Evolutionary conservation across 2,888 invertebrate genomes (phyloP).

Genomic region (Zelleria hepariella): DNA sequence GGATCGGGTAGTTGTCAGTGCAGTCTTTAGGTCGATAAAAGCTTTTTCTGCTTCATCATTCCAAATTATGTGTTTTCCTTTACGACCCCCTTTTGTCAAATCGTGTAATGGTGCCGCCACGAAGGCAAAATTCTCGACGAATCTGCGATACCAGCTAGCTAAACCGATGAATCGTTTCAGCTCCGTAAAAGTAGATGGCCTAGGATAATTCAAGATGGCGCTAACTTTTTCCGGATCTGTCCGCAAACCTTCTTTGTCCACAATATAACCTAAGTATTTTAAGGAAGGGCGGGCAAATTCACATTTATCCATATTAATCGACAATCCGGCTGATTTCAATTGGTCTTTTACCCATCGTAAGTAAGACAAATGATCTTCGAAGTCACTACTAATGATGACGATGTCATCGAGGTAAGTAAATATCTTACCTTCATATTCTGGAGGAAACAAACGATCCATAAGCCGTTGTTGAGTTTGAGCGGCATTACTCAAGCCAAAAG

Average conservation of each 20-base stretch:
- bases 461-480: conserved; percentile 12
- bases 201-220: conserved; percentile 17
- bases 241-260: no score
- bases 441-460: conserved; percentile 15
- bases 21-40: conserved; percentile 4
- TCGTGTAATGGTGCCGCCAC: conserved; percentile 16
- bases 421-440: conserved; percentile 16
- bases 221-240: conserved; percentile 21
- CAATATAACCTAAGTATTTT: conserved; percentile 27
- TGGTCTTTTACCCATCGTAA: neutral
- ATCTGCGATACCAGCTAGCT: conserved; percentile 20
- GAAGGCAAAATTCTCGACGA: conserved; percentile 17
- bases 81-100: conserved; percentile 8
- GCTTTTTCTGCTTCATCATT: conserved; percentile 14
- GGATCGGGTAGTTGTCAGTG: conserved; percentile 6
- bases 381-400: conserved; percentile 11
- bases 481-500: conserved; percentile 8
- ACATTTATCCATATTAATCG: conserved; percentile 23
- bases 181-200: conserved; percentile 10
- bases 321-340: conserved; percentile 8
- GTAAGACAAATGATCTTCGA: conserved; percentile 13
- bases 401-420: conserved; percentile 19
- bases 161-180: no score
- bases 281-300: conserved; percentile 19
- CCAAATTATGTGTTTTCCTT: conserved; percentile 16